phyloP scores from a whole-genome alignment of 2,888 invertebrate species.

The Limnephilus marmoratus region DNA sequence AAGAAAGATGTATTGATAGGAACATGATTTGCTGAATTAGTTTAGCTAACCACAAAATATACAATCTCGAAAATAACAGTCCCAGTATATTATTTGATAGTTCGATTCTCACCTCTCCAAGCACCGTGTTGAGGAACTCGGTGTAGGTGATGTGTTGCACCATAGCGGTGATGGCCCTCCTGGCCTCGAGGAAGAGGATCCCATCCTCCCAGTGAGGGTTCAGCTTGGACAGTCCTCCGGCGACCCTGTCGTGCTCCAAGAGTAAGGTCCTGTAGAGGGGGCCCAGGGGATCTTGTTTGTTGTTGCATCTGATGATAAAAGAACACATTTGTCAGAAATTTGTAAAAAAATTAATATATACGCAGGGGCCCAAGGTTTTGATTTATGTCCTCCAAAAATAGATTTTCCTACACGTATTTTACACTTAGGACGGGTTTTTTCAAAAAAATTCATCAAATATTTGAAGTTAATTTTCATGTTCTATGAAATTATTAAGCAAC shows the following conservation, averaged over 20 bases:
- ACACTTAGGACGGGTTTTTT: too few species aligned
- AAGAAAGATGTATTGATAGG: too few species aligned
- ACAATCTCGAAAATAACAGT: too few species aligned
- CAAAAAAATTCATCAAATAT: too few species aligned
- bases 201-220: slow-evolving; percentile 90
- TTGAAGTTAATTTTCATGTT: too few species aligned
- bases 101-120: slow-evolving; percentile 80
- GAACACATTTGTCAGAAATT: background rate
- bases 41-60: background rate
- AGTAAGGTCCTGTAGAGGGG: slow-evolving; percentile 85
- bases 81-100: background rate
- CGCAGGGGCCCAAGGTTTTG: background rate
- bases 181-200: slow-evolving; percentile 85
- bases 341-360: background rate
- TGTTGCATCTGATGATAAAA: slow-evolving; percentile 75
- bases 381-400: background rate
- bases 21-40: background rate
- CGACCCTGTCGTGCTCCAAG: slow-evolving; percentile 89
- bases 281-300: slow-evolving; percentile 80
- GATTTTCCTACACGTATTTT: too few species aligned
- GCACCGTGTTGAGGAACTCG: slow-evolving; percentile 87
- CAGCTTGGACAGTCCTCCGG: slow-evolving; percentile 81
- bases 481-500: too few species aligned
- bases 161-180: slow-evolving; percentile 85
- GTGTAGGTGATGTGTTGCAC: slow-evolving; percentile 91